Base-by-base conservation (phyloP, 2,888 invertebrate species). In the Drosophila peninsularis region DNA sequence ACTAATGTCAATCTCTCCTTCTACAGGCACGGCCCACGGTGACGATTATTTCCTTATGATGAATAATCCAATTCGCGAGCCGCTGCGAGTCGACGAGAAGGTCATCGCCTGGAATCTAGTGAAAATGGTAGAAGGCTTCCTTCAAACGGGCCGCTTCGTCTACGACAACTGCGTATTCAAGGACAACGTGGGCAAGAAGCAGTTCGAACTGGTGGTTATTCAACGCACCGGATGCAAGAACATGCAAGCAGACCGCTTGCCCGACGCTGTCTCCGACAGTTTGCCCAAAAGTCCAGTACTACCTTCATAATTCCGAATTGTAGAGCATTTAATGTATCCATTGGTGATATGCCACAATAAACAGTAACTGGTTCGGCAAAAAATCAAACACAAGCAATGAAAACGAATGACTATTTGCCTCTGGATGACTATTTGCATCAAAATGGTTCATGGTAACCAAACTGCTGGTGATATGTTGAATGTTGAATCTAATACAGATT, bases 21-120 rank as follows among this genome's bases (percentile, higher is more conserved):
- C 44, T 11, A 19, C 37, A 90, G 90, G 91, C 11, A 81, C 90
- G 17, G 80, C 77, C 0, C 90, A 90, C 61, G 86, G 88, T 0
- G 90, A 90, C 52, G 90, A 90, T 45, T 82, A 84, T 44, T 87
- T 80, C 39, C 63, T 90, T 10, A 78, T 90, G 7, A 86, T 90
- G 27, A 64, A 72, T 10, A 68, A 61, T 41, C 9, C 45, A 6
- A 21, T 39, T 5, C 52, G 71, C 1, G 14, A 21, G 0, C 52
- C 68, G 0, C 47, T 75, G 5, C 75, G 80, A 0, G 11, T 70
- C 0, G 78, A 80, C 56, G 82, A 88, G 36, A n/a, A 63, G 54
- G 21, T 65, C 1, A 73, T 89, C 14, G 78, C 89, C 0, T 60
- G 62, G 13, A 84, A 88, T 0, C 79, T 90, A 0, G 66, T 90